Base-by-base conservation (phyloP, 2,797 vertebrate species). In the Malacoctenus gilli region DNA sequence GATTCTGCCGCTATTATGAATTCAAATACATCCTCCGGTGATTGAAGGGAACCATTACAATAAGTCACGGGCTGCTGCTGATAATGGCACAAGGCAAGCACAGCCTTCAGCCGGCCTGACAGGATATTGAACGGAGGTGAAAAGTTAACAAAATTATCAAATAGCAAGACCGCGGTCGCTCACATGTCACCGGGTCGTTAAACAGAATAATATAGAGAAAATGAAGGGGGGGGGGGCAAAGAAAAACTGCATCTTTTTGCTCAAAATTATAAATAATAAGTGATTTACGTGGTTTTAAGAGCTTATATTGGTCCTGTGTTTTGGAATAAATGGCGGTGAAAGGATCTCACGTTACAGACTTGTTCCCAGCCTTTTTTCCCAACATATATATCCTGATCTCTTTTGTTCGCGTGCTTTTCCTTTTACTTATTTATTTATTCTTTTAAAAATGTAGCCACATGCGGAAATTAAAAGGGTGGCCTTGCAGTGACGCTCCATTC, bases 41-140 rank as follows among this genome's bases (percentile, higher is more conserved):
- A 90, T 85, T 87, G 85, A 86, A 88, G 79, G 85, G 85, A 86
- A 54, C 78, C 77, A 87, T 89, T 89, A 86, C 82, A 87, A 85
- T 85, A 85, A 85, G 80, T 80, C 78, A 85, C 83, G 72, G 76
- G 79, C 82, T 80, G 78, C 69, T 74, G 79, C 80, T 79, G 87
- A 84, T 86, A 87, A 85, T 84, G 79, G 67, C 76, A 64, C 48
- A 19, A 69, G 77, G 74, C 70, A 59, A 69, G 72, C 75, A 34
- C 72, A 58, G 74, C 54, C 80, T 59, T 78, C 86, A 77, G 74
- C 59, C 56, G 75, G 19, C 11, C 1, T 85, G 84, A 84, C 84
- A 83, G 80, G 65, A 73, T 85, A 83, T 81, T 82, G 84, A 85
- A 68, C 75, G 59, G 63, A 79, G 83, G 85, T 86, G 75, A 85